Evolutionary conservation across 1,140 invertebrate genomes (phyloP), one percentile per base, ranked within the genome.

Genomic region (Whitmania pigra): DNA sequence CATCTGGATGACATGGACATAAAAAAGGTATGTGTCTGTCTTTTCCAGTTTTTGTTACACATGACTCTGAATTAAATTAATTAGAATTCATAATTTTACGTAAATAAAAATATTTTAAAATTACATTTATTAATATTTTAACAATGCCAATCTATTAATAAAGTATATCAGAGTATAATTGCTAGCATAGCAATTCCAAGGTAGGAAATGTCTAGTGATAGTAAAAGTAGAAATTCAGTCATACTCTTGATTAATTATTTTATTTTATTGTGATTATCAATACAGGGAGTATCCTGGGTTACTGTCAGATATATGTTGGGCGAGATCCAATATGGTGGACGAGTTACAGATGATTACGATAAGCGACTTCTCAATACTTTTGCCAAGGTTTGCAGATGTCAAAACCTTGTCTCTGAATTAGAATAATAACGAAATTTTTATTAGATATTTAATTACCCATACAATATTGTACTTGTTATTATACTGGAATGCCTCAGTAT

Each of bases 1-100:
- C 93, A 97, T 84, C 83, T 97, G 67, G 94, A 97, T 82, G 94
- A 97, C 80, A 91, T 97, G 85, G 94, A 97, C 83, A 90, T 91
- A 0, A 97, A 95, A 79, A 94, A 93, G 75, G 87, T 87, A 78
- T n/a, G 31, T 36, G 6, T 36, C 6, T 36, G 31, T 36, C 31
- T 36, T 67, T n/a, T 67, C 29, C 29, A 67, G 18, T 67, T 22
- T 67, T 27, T 9, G 9, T 57, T 57, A 57, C 54, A 27, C 20
- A 6, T 22, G 4, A 68, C n/a, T 22, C 29, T 27, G 67, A 22
- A 22, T 20, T 68, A 68, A 36, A 36, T 36, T 36, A 2, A 36
- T 36, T 36, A 36, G 20, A n/a, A 68, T 29, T 22, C n/a, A 92
- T 77, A 86, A 91, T 79, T n/a, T 88, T 27, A 68, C 9, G 25